A percentile compares a stretch with the other conserved stretches of the same genome.
Conservation (phyloP, 2,888 invertebrate species). For the Ashinkailepas kermadecensis region DNA sequence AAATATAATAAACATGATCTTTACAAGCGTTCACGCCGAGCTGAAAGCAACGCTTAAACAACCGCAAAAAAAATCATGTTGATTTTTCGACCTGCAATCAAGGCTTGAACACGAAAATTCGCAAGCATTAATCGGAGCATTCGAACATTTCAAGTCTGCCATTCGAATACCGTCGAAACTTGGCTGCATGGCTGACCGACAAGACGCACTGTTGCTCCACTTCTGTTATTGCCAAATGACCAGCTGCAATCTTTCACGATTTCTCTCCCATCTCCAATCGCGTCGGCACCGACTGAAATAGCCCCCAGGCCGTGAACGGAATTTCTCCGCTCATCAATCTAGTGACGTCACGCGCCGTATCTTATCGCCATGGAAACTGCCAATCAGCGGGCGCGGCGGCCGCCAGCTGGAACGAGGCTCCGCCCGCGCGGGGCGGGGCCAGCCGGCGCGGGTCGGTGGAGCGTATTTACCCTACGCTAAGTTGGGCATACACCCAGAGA, state of each 20-base stretch:
- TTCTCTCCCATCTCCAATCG: background rate
- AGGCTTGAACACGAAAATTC: too few species aligned
- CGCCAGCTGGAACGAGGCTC: conserved; percentile 16
- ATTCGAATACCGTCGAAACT: too few species aligned
- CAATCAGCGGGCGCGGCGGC: conserved; percentile 8
- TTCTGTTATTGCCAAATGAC: background rate
- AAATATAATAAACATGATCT: too few species aligned
- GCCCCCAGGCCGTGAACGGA: background rate
- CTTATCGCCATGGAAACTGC: conserved; percentile 20
- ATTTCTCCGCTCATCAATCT: conserved; percentile 18
- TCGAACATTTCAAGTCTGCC: too few species aligned
- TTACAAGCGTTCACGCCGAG: too few species aligned
- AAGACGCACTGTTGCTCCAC: too few species aligned
- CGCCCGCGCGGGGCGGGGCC: conserved; percentile 6
- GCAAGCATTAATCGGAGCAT: too few species aligned
- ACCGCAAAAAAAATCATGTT: too few species aligned
- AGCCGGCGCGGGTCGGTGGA: background rate
- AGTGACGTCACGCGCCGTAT: conserved; percentile 12
- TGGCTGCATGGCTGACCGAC: too few species aligned
- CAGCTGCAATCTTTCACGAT: background rate
- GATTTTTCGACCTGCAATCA: too few species aligned
- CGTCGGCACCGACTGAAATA: background rate
- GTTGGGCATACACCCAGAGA: conserved; percentile 23
- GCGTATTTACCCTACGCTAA: conserved; percentile 23
- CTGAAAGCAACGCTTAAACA: too few species aligned